Evolutionary conservation across 2,797 vertebrate genomes (phyloP).

Genomic region (Microctenopoma stevenorrisi): DNA sequence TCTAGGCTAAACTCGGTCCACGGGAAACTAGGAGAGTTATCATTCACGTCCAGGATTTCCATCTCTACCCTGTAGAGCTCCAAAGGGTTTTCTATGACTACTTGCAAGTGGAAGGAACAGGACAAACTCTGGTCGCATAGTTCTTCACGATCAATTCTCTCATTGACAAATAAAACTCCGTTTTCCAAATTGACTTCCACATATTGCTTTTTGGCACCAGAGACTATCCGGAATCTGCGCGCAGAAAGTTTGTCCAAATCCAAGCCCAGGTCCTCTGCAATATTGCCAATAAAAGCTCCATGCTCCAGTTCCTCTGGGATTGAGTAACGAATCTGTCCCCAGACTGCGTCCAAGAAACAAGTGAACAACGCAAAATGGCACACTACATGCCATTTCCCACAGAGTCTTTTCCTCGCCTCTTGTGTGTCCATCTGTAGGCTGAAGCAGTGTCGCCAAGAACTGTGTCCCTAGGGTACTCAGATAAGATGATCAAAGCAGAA

Average conservation of each 20-base stretch:
- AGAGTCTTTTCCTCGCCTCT: constrained; percentile 36
- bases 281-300: constrained; percentile 84
- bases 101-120: constrained; percentile 83
- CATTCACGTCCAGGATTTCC: constrained; percentile 84
- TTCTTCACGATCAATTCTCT: constrained; percentile 83
- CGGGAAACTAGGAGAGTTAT: constrained; percentile 82
- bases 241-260: constrained; percentile 77
- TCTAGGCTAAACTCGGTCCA: constrained; percentile 84
- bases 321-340: constrained; percentile 82
- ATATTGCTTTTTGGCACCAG: constrained; percentile 80
- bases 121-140: constrained; percentile 82
- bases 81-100: constrained; percentile 83
- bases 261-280: constrained; percentile 83
- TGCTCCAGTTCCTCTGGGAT: constrained; percentile 84
- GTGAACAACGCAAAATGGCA: constrained; percentile 68
- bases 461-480: constrained; percentile 3
- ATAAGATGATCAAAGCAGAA: constrained; percentile 25
- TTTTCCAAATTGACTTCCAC: constrained; percentile 84
- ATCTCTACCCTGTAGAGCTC: constrained; percentile 83
- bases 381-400: constrained; percentile 57
- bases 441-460: constrained; percentile 19
- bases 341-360: constrained; percentile 72
- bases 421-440: constrained; percentile 68
- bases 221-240: constrained; percentile 83
- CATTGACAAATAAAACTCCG: constrained; percentile 83